Evolutionary conservation across 2,888 invertebrate species (phyloP), one percentile per base, ranked within the genome.

Genomic region (Ephialtes manifestator): DNA sequence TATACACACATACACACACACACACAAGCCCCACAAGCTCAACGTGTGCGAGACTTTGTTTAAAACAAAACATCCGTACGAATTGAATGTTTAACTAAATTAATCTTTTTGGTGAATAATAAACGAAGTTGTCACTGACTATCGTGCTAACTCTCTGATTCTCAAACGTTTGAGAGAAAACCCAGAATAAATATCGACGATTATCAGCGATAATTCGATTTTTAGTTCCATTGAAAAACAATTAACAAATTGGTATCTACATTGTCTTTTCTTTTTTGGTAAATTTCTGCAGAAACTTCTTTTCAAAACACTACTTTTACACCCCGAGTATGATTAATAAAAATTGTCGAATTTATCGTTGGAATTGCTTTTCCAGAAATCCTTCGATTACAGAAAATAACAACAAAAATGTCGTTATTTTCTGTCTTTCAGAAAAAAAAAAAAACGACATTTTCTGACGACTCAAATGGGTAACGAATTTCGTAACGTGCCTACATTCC

Each of bases 111-210:
- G 89, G 88, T 89, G 89, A 90, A 74, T 87, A 92, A 91, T 91
- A 91, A 91, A 92, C 84, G 68, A 90, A 90, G 87, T 91, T 92
- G 88, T 91, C 90, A 92, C 90, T 89, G 86, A 91, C 81, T 74
- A 80, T 65, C 74, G 83, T 68, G 60, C 55, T 74, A 60, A 67
- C 24, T 75, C 18, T 71, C 53, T 80, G 31, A 46, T 60, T 67
- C 53, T 55, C 63, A 46, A 60, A 28, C 28, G 48, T 55, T 74
- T 65, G 35, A 35, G 60, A 35, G 18, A 31, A 35, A 7, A 63
- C 60, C 31, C 60, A 18, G 35, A 63, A 24, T n/a, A 39, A 10
- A 24, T 39, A 24, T 60, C 31, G 15, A 63, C 39, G 8, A 58
- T 28, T 28, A 24, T 39, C 55, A 8, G n/a, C 39, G 39, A 43